Evolutionary conservation across 2,888 invertebrate species (phyloP).

Genomic region (Cephus pygmeus): DNA sequence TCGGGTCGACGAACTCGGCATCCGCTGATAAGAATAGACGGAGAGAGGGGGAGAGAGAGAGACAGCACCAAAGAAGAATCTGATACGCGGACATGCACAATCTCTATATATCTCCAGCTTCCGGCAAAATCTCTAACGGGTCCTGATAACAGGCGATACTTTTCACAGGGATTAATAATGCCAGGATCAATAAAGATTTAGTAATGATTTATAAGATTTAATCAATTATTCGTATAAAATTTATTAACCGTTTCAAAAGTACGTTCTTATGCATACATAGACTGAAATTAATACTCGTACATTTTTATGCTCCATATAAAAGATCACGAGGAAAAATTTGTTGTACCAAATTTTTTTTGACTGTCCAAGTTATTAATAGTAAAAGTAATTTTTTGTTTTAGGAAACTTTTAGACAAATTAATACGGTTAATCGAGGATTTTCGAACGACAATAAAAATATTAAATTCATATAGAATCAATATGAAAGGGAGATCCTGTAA

Average conservation of each 20-base stretch:
- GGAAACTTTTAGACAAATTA: not conserved
- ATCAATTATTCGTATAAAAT: not conserved
- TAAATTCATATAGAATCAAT: not conserved
- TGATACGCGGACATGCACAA: not conserved
- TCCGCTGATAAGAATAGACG: not conserved
- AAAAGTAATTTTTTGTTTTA: not conserved
- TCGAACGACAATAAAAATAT: not conserved
- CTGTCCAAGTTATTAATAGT: not conserved
- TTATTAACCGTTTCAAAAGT: not conserved
- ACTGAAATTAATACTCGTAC: not conserved
- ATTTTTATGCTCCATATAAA: not conserved
- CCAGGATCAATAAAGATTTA: not conserved
- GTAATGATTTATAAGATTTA: not conserved
- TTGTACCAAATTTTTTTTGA: not conserved
- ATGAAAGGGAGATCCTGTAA: not conserved
- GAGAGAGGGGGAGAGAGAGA: too few species aligned
- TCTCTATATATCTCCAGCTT: not conserved
- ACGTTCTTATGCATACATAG: not conserved
- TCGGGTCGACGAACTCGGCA: constrained; percentile 28
- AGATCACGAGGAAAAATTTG: not conserved
- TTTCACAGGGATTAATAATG: not conserved
- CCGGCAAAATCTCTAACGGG: not conserved
- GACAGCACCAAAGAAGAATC: not conserved
- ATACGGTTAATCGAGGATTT: not conserved
- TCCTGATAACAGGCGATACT: not conserved